A percentile compares a stretch with the other conserved stretches of the same genome.
phyloP scores from a whole-genome alignment of 2,888 invertebrate genomes.

The Neocrepidodera transversa region DNA sequence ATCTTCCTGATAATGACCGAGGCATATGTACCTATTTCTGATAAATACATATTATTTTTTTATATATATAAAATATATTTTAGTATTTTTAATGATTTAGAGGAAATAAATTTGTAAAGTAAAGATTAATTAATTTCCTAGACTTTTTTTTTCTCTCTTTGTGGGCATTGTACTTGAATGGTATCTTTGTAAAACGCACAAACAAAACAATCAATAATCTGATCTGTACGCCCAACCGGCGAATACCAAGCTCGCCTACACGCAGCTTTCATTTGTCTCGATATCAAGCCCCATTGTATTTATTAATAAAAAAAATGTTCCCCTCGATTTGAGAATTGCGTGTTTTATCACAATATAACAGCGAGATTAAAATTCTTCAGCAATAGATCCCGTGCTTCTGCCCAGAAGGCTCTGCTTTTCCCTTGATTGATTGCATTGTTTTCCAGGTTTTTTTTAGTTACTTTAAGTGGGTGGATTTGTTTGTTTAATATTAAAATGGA shows the following conservation, averaged over 20 bases:
- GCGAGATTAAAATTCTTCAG: conserved; percentile 26
- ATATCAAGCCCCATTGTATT: conserved; percentile 55
- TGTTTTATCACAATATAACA: conserved; percentile 47
- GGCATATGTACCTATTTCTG: too few species aligned
- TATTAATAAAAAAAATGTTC: conserved; percentile 49
- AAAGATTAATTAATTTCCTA: conserved; percentile 9
- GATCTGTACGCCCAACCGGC: conserved; percentile 51
- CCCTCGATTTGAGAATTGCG: conserved; percentile 56
- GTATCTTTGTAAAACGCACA: conserved; percentile 26
- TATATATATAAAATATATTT: too few species aligned
- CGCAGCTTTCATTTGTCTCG: conserved; percentile 55
- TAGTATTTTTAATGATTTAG: too few species aligned
- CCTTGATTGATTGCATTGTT: conserved; percentile 46
- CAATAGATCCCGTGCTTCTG: conserved; percentile 33
- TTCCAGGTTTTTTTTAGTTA: conserved; percentile 33
- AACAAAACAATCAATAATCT: conserved; percentile 38
- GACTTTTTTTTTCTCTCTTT: conserved; percentile 12
- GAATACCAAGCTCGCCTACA: conserved; percentile 54
- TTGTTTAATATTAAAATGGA: conserved; percentile 1
- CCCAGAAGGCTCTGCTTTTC: conserved; percentile 43
- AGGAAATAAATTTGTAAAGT: neutral
- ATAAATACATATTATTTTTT: too few species aligned
- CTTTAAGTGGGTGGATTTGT: conserved; percentile 30
- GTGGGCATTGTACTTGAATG: conserved; percentile 19
- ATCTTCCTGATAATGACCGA: too few species aligned